phyloP scores from a whole-genome alignment of 2,797 vertebrate genomes.

The Neopelma chrysocephalum region DNA sequence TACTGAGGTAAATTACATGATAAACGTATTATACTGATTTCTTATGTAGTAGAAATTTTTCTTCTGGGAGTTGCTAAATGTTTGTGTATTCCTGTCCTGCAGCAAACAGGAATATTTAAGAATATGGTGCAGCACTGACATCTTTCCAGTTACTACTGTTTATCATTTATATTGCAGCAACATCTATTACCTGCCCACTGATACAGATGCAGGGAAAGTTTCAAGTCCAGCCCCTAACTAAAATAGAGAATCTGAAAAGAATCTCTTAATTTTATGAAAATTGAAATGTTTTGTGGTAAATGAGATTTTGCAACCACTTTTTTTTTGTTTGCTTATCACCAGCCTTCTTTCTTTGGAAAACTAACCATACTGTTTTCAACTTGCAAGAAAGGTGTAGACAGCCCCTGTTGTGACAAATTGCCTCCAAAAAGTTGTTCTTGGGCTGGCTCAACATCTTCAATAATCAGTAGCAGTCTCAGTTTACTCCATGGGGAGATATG shows the following conservation, averaged over 20 bases:
- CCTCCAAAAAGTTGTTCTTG: background rate
- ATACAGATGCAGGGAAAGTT: background rate
- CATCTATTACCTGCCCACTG: background rate
- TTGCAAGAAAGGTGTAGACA: background rate
- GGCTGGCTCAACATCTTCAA: background rate
- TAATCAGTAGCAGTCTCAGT: background rate
- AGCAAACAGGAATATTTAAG: background rate
- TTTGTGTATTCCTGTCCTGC: background rate
- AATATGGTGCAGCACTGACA: background rate
- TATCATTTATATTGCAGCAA: background rate
- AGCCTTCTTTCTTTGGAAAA: background rate
- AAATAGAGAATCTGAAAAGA: background rate
- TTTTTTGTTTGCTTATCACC: background rate
- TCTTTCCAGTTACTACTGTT: background rate
- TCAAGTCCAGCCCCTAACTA: background rate
- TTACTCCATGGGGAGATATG: background rate
- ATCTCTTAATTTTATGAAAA: background rate
- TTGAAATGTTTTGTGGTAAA: background rate
- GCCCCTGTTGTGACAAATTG: background rate
- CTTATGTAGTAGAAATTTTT: background rate
- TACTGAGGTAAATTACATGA: background rate
- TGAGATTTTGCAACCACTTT: background rate
- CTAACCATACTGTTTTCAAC: background rate
- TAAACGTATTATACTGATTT: slow-evolving; percentile 5
- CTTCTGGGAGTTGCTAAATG: background rate